Evolutionary conservation across 2,888 invertebrate genomes (phyloP), one percentile per base, ranked within the genome.

Genomic region (Mamestra brassicae): DNA sequence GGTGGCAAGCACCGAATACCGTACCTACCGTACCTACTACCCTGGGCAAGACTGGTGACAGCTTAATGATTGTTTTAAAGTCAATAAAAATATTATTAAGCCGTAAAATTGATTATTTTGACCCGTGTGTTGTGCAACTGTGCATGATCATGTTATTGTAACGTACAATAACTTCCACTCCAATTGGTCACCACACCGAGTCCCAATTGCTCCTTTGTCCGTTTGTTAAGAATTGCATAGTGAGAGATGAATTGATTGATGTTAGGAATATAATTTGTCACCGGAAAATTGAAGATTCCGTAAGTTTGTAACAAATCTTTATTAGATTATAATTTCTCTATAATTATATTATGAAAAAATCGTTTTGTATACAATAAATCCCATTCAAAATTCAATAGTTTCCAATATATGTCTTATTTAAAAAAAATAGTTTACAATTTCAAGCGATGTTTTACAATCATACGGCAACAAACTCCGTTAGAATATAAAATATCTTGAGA

Each of bases 161-260:
- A 47, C 47, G 42, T 38, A 26, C 26, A 26, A 26, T 26, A 17
- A n/a, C 61, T n/a, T 8, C 60, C 60, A 38, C 38, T 60, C 38
- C 61, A 42, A 61, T 61, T 42, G 61, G 61, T 61, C n/a, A 61
- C 10, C 1, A 60, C 38, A n/a, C 42, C 61, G 42, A 11, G 13
- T 42, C 42, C 61, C 42, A 17, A 38, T 17, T 60, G 42, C 61
- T 10, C 42, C 42, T 42, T 61, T 61, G 61, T 61, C 42, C n/a
- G n/a, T 38, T 42, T 60, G 60, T 60, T 42, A 42, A 38, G 10
- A 38, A 60, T 42, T 42, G n/a, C 61, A n/a, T n/a, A 10, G n/a
- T 38, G 60, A 61, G 11, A 11, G 61, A 42, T 61, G 42, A n/a
- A n/a, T 38, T 61, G 61, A 61, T 42, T n/a, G 61, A 42, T 42